Evolutionary conservation across 1,140 invertebrate species (phyloP).

Genomic region (Lordiphosa collinella): DNA sequence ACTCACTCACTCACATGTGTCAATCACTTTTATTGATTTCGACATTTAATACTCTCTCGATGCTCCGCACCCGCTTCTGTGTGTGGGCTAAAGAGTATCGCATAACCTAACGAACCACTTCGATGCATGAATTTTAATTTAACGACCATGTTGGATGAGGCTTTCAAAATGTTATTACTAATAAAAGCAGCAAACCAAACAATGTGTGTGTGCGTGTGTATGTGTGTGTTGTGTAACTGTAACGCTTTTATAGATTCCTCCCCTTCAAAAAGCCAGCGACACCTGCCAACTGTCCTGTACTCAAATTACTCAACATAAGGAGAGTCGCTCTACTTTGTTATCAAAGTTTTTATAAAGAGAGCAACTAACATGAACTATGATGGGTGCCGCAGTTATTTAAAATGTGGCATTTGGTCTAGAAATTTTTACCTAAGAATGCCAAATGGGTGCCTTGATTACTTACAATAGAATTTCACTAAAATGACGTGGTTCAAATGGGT

Average conservation of each 20-base stretch:
- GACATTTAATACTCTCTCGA: constrained; percentile 62
- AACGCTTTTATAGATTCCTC: constrained; percentile 22
- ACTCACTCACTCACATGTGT: constrained; percentile 41
- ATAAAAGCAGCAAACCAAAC: constrained; percentile 49
- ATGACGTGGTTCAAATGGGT: too few relatives aligned
- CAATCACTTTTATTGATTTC: constrained; percentile 75
- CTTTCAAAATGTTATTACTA: constrained; percentile 74
- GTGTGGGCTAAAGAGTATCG: constrained; percentile 23
- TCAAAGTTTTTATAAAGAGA: too few relatives aligned
- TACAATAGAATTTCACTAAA: too few relatives aligned
- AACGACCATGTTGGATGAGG: constrained; percentile 49
- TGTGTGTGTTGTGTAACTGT: constrained; percentile 28
- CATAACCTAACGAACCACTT: constrained; percentile 31
- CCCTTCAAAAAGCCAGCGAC: constrained; percentile 27
- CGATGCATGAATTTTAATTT: constrained; percentile 57
- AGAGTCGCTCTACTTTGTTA: background rate
- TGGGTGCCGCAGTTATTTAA: too few relatives aligned
- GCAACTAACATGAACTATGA: too few relatives aligned
- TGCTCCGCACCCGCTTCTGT: background rate
- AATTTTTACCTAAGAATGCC: too few relatives aligned
- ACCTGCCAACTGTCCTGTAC: constrained; percentile 44
- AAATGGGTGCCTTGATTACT: too few relatives aligned
- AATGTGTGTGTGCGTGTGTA: constrained; percentile 7
- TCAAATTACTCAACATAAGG: background rate
- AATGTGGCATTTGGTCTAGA: too few relatives aligned